Evolutionary conservation across 2,797 vertebrate genomes (phyloP), one percentile per base, ranked within the genome.

Genomic region (Cuculus canorus): DNA sequence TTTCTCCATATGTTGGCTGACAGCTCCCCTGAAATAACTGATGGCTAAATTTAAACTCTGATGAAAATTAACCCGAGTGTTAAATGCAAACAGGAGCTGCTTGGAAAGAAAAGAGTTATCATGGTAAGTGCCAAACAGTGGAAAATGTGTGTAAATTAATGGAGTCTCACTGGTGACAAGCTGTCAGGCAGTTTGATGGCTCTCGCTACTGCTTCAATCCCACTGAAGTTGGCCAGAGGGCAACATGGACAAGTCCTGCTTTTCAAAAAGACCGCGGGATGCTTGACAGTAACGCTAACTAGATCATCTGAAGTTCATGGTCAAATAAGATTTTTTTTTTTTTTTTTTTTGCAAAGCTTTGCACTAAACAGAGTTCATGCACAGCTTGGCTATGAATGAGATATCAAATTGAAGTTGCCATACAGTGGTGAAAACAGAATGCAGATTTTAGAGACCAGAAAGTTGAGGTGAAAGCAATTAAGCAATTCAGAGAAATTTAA

Each of bases 31-130:
- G 97, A 98, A 98, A 98, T 99, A 99, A 99, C 98, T 99, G 98
- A 99, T 99, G 98, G 98, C 98, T 99, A 98, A 98, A 99, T 99
- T 98, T 99, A 99, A 99, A 99, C 98, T 98, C 98, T 98, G 98
- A 99, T 99, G 98, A 98, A 98, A 98, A 98, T 98, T 98, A 98
- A 98, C 98, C 98, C 97, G 93, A 98, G 98, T 98, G 98, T 98
- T 98, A 99, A 98, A 98, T 98, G 98, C 98, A 98, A 98, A 98
- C 98, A 97, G 98, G 97, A 98, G 97, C 97, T 92, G 97, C 97
- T 97, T 97, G 97, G 97, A 97, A 98, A 98, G 98, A 98, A 97
- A 98, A 98, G 98, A 98, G 97, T 97, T 98, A 98, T 98, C 97
- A 97, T 97, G 96, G 98, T 98, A 97, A 98, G 98, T 98, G 98